These are phyloP conservation scores for Macquaria ambigua DNA, from an alignment of 2,113 vertebrate species.

Conservation along the genomic window DNA sequence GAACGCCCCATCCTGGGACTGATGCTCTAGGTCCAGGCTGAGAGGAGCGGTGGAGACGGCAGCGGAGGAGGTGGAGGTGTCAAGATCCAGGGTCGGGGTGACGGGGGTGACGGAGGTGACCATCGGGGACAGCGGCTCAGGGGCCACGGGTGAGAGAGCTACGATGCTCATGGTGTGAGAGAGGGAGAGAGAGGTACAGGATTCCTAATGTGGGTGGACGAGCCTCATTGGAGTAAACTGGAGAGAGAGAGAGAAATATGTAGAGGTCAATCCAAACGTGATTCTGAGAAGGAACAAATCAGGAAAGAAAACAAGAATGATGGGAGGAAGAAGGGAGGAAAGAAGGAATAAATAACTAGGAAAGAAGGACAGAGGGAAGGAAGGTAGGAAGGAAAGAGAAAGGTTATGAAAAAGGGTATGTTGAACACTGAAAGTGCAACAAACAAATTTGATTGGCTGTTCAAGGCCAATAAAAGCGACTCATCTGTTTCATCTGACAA, in stretches of 20 bases:
- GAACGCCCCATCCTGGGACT: conserved; percentile 7
- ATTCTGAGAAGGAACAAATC: not conserved
- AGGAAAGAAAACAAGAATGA: conserved; percentile 22
- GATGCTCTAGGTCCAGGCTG: conserved; percentile 32
- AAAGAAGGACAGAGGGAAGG: not conserved
- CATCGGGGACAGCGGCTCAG: conserved; percentile 90
- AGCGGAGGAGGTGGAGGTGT: conserved; percentile 64
- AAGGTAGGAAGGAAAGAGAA: not conserved
- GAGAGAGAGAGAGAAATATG: conserved; percentile 22
- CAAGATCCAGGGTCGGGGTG: conserved; percentile 88
- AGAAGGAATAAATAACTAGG: not conserved
- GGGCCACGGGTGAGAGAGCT: conserved; percentile 86
- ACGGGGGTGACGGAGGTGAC: conserved; percentile 90
- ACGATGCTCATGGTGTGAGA: conserved; percentile 88
- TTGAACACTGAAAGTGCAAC: not conserved
- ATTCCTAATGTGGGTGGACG: conserved; percentile 64
- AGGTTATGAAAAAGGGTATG: no score
- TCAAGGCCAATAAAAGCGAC: not conserved
- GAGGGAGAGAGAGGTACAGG: conserved; percentile 46
- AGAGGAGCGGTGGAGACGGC: conserved; percentile 68
- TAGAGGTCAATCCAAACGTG: no score
- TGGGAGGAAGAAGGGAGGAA: not conserved
- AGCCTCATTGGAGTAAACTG: conserved; percentile 83
- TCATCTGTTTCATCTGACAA: no score
- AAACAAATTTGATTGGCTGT: not conserved